phyloP scores from a whole-genome alignment of 2,113 vertebrate genomes.

The Ceyx cyanopectus region DNA sequence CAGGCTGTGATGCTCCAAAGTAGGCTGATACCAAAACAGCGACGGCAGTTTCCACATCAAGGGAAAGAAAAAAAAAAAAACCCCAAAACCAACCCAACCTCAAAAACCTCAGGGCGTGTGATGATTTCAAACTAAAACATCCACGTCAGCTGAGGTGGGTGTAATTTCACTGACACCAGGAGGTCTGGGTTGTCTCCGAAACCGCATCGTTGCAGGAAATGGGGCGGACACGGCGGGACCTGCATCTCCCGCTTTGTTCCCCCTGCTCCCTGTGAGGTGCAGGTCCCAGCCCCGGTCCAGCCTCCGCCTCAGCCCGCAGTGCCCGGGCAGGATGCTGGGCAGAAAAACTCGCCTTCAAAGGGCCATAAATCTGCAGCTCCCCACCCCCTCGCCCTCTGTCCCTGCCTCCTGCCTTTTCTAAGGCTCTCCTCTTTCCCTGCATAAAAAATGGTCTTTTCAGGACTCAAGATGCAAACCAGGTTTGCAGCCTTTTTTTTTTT shows the following conservation, averaged over 20 bases:
- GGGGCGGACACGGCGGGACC: not conserved
- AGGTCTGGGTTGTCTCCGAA: not conserved
- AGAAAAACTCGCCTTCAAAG: conserved; percentile 53
- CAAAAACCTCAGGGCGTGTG: conserved; percentile 38
- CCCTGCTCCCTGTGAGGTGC: not conserved
- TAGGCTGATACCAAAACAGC: not conserved
- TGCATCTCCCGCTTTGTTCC: not conserved
- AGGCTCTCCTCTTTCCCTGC: conserved; percentile 50
- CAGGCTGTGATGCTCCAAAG: not conserved
- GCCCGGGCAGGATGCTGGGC: conserved; percentile 15
- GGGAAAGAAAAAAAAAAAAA: not conserved
- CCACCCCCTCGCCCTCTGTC: conserved; percentile 19
- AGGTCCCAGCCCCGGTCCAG: not conserved
- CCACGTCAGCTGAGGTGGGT: not conserved
- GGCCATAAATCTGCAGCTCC: conserved; percentile 64
- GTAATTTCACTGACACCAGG: not conserved
- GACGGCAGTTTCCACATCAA: not conserved
- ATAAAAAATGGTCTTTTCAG: conserved; percentile 54
- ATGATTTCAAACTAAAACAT: conserved; percentile 21
- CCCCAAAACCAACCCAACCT: not conserved
- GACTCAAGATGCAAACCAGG: conserved; percentile 68
- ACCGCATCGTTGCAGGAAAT: not conserved
- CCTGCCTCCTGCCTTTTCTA: conserved; percentile 65
- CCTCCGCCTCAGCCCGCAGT: conserved; percentile 10
- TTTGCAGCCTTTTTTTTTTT: conserved; percentile 17